Conservation (phyloP, 1,140 invertebrate genomes). For the Brachionus paranguensis region DNA sequence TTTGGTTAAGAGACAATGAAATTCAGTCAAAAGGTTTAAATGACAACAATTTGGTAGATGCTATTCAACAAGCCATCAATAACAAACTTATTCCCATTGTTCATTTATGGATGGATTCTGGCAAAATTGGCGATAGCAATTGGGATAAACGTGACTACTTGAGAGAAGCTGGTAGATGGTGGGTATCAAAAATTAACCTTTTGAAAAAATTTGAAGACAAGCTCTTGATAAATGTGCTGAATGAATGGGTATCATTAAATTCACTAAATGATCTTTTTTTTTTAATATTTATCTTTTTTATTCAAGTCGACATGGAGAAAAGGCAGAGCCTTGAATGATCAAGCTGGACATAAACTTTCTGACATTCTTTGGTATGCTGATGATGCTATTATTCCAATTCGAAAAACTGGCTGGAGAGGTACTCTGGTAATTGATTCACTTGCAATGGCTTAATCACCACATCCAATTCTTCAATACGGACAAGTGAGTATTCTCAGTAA, state of each 20-base stretch:
- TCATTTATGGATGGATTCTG: neutral
- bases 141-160: neutral
- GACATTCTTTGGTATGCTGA: neutral
- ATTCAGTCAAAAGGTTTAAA: neutral
- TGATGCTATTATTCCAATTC: neutral
- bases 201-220: neutral
- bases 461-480: neutral
- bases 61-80: neutral
- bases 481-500: no score
- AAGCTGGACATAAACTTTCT: neutral
- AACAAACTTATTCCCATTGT: neutral
- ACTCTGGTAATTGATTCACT: neutral
- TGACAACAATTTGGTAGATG: conserved; percentile 9
- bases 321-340: neutral
- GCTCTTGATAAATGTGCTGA: neutral
- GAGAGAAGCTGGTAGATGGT: neutral
- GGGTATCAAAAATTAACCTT: neutral
- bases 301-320: neutral
- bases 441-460: neutral
- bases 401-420: neutral
- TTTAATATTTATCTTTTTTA: no score
- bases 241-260: neutral
- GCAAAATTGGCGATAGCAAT: neutral
- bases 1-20: neutral
- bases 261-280: no score